These are phyloP conservation scores for Xestia xanthographa DNA, from an alignment of 2,888 invertebrate species.

Conservation along the genomic window DNA sequence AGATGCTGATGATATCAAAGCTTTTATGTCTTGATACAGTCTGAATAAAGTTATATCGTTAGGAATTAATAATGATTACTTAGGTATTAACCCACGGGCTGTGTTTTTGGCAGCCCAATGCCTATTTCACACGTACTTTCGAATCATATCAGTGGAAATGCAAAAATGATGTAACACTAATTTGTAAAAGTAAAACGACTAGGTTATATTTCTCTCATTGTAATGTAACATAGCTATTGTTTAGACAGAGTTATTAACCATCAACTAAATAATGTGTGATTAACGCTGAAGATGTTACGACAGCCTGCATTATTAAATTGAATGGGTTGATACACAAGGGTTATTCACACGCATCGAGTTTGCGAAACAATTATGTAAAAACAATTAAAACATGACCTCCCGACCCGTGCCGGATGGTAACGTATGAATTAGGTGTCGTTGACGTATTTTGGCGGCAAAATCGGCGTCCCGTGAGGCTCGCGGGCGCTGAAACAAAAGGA, in stretches of 20 bases:
- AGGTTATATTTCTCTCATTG: conserved; percentile 63
- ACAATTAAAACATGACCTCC: conserved; percentile 87
- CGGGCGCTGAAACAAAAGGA: conserved; percentile 85
- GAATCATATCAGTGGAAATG: conserved; percentile 40
- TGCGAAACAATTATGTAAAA: conserved; percentile 87
- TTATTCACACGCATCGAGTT: conserved; percentile 83
- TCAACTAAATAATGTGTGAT: conserved; percentile 66
- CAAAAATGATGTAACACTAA: conserved; percentile 50
- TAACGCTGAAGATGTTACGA: conserved; percentile 69
- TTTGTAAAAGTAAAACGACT: conserved; percentile 54
- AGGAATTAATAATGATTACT: neutral
- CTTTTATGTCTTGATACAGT: neutral
- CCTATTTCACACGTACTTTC: conserved; percentile 41
- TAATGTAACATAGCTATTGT: conserved; percentile 66
- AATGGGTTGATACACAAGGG: conserved; percentile 74
- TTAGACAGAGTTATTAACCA: conserved; percentile 60
- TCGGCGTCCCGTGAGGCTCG: conserved; percentile 63
- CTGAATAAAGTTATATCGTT: neutral
- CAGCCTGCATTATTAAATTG: conserved; percentile 67
- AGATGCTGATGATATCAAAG: conserved; percentile 26
- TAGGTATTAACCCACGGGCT: neutral
- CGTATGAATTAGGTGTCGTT: conserved; percentile 79
- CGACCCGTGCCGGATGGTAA: conserved; percentile 79
- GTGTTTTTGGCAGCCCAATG: neutral
- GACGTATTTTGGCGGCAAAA: conserved; percentile 77